Evolutionary conservation across 2,113 vertebrate species (phyloP).

Genomic region (Vanacampus margaritifer): DNA sequence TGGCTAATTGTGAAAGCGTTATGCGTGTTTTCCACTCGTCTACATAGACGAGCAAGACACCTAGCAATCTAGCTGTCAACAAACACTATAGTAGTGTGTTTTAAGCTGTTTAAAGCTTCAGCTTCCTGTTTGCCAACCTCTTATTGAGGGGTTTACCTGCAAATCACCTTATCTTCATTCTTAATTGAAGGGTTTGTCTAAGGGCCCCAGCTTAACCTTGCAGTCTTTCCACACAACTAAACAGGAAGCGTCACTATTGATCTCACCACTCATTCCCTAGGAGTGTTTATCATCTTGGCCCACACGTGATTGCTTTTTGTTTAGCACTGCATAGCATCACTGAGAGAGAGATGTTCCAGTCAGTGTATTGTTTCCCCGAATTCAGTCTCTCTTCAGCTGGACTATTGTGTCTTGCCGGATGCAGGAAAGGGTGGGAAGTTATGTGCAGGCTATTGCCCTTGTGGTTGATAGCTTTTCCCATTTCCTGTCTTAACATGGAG

Average conservation of each 20-base stretch:
- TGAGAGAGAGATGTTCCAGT: slow-evolving; percentile 2
- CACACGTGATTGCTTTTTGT: background rate
- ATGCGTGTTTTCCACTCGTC: background rate
- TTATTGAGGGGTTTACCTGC: background rate
- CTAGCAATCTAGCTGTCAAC: background rate
- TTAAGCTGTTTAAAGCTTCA: background rate
- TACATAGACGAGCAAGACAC: background rate
- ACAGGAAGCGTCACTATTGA: slow-evolving; percentile 8
- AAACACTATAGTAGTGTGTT: background rate
- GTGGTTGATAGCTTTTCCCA: slow-evolving; percentile 55
- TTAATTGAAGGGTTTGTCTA: background rate
- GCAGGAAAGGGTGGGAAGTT: slow-evolving; percentile 76
- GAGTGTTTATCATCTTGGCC: background rate
- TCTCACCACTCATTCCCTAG: background rate
- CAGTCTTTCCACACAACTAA: slow-evolving; percentile 9
- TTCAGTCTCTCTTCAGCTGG: slow-evolving; percentile 23
- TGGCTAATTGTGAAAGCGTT: background rate
- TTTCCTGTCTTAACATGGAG: slow-evolving; percentile 67
- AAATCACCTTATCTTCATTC: background rate
- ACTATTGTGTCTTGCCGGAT: slow-evolving; percentile 73
- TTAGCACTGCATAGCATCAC: background rate
- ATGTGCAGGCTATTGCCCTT: slow-evolving; percentile 48
- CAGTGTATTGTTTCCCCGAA: slow-evolving; percentile 12
- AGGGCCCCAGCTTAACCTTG: background rate
- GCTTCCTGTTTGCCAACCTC: no score